Evolutionary conservation across 2,888 invertebrate species (phyloP).

Genomic region (Limnephilus rhombicus): DNA sequence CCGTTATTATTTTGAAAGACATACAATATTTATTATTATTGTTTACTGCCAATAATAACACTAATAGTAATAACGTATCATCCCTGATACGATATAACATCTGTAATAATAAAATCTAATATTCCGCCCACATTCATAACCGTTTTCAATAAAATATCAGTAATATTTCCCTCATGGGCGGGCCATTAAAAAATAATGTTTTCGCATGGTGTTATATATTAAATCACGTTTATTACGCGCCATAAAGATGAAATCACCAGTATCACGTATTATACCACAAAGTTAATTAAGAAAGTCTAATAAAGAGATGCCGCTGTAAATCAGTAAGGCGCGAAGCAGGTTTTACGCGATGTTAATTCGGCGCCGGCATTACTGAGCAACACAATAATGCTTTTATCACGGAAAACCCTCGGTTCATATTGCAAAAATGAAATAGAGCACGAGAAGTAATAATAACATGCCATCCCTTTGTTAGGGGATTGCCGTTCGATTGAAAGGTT

Average conservation of each 20-base stretch:
- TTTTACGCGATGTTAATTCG: constrained; percentile 49
- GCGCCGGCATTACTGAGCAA: constrained; percentile 38
- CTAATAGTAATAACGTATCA: background rate
- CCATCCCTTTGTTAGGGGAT: background rate
- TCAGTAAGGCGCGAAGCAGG: constrained; percentile 40
- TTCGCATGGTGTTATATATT: constrained; percentile 47
- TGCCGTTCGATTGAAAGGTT: background rate
- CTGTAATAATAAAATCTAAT: constrained; percentile 13
- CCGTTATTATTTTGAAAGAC: too few species aligned
- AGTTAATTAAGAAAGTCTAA: constrained; percentile 54
- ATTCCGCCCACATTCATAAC: constrained; percentile 30
- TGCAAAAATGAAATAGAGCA: constrained; percentile 14
- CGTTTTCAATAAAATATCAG: constrained; percentile 34
- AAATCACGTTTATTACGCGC: constrained; percentile 49
- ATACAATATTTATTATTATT: too few species aligned
- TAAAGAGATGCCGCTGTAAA: constrained; percentile 50
- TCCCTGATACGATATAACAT: background rate
- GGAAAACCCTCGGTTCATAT: background rate
- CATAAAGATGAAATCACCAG: constrained; percentile 43
- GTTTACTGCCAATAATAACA: background rate
- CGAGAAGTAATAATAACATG: background rate
- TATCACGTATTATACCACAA: constrained; percentile 42
- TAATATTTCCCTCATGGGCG: constrained; percentile 10
- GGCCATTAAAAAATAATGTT: constrained; percentile 45
- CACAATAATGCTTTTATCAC: constrained; percentile 43